phyloP scores from a whole-genome alignment of 2,113 vertebrate species.

The Apteryx mantelli region DNA sequence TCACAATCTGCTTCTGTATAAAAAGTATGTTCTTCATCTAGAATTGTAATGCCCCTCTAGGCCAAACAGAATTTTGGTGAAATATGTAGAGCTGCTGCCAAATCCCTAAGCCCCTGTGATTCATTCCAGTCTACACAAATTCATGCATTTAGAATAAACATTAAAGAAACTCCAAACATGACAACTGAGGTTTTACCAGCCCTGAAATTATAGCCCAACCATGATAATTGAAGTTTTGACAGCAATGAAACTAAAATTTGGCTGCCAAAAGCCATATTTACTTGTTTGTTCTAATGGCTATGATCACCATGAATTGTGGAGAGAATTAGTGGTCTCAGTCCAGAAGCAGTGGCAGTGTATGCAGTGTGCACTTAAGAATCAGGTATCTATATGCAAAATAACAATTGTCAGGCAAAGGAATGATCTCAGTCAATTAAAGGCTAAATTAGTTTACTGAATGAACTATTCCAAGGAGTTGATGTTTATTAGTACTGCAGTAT shows the following conservation, averaged over 20 bases:
- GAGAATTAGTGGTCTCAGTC: rapidly evolving
- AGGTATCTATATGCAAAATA: background rate
- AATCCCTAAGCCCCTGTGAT: slow-evolving; percentile 9
- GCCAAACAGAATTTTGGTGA: slow-evolving; percentile 14
- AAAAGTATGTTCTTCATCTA: background rate
- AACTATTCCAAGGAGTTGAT: background rate
- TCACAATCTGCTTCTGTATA: slow-evolving; percentile 9
- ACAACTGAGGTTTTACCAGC: slow-evolving; percentile 53
- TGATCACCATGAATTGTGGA: background rate
- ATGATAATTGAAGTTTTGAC: background rate
- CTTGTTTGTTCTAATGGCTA: background rate
- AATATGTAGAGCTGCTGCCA: background rate
- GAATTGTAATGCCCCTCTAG: background rate
- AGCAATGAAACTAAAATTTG: slow-evolving; percentile 27
- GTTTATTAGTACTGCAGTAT: rapidly evolving
- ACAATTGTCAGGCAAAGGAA: background rate
- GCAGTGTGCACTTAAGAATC: background rate
- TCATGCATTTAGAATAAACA: slow-evolving; percentile 22
- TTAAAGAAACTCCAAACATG: slow-evolving; percentile 42
- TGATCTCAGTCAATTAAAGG: background rate
- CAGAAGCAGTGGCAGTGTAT: rapidly evolving
- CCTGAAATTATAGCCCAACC: slow-evolving; percentile 39
- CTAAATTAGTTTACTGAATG: background rate
- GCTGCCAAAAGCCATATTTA: background rate
- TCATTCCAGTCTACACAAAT: slow-evolving; percentile 51